Evolutionary conservation across 1,140 invertebrate species (phyloP).

Genomic region (Luehdorfia chinensis): DNA sequence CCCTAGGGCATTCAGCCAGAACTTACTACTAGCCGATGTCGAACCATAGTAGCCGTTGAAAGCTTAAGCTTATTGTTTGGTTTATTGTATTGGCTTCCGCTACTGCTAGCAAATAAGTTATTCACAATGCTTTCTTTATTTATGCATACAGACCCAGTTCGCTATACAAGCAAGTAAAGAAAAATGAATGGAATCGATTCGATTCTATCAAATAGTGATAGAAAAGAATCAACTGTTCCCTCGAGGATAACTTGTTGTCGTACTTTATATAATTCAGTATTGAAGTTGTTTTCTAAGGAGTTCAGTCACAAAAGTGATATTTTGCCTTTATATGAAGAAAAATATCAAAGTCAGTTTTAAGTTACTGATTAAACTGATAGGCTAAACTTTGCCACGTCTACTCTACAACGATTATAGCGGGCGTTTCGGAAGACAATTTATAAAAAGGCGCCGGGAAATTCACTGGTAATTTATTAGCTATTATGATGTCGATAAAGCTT

Average conservation of each 20-base stretch:
- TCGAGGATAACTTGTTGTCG: slow-evolving; percentile 3
- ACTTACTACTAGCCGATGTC: slow-evolving; percentile 3
- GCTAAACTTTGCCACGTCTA: not conserved
- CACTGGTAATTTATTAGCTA: slow-evolving; percentile 8
- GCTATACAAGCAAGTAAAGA: slow-evolving; percentile 11
- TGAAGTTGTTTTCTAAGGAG: slow-evolving; percentile 11
- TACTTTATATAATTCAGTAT: slow-evolving; percentile 11
- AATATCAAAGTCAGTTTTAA: not conserved
- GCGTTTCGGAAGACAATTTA: slow-evolving; percentile 3
- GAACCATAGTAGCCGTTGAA: slow-evolving; percentile 15
- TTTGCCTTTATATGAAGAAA: not conserved
- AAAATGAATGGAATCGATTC: slow-evolving; percentile 15
- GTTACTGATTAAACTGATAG: slow-evolving; percentile 1
- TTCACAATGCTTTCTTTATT: slow-evolving; percentile 19
- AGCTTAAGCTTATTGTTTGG: slow-evolving; percentile 27
- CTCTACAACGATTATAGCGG: slow-evolving; percentile 3
- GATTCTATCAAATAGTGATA: slow-evolving; percentile 17
- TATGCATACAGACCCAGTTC: slow-evolving; percentile 4
- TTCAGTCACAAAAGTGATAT: slow-evolving; percentile 9
- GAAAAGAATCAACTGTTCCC: slow-evolving; percentile 14
- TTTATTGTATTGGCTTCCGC: slow-evolving; percentile 23
- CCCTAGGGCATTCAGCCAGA: slow-evolving; percentile 12
- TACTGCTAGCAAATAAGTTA: slow-evolving; percentile 17
- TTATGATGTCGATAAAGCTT: not conserved
- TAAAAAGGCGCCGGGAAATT: slow-evolving; percentile 5